Evolutionary conservation across 2,113 vertebrate genomes (phyloP).

Genomic region (Synodontis membranacea): DNA sequence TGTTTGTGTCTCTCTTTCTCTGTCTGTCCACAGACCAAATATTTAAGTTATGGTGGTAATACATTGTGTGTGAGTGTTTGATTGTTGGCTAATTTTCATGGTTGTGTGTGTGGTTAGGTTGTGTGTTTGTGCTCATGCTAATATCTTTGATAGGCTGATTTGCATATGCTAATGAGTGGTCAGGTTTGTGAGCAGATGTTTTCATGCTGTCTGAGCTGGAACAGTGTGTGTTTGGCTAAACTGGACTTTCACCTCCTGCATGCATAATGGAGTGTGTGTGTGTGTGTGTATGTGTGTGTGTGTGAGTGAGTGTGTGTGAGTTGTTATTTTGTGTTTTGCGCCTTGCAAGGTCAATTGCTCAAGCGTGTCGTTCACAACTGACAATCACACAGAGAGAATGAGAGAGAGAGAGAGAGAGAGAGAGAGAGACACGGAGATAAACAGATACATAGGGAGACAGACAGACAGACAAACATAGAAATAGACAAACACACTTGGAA

Average conservation of each 20-base stretch:
- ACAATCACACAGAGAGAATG: slow-evolving; percentile 23
- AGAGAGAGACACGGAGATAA: slow-evolving; percentile 48
- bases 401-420: neutral
- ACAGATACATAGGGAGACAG: neutral
- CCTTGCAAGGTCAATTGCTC: slow-evolving; percentile 63
- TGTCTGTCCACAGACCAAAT: neutral
- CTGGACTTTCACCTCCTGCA: slow-evolving; percentile 31
- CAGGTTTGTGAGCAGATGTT: slow-evolving; percentile 40
- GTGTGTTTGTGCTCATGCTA: slow-evolving; percentile 26
- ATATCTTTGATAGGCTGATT: neutral
- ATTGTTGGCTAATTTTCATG: slow-evolving; percentile 12
- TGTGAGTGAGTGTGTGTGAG: slow-evolving; percentile 63
- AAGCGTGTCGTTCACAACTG: slow-evolving; percentile 51
- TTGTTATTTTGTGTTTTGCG: slow-evolving; percentile 4
- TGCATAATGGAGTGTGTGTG: slow-evolving; percentile 32
- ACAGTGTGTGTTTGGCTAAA: slow-evolving; percentile 46
- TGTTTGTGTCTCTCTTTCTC: neutral
- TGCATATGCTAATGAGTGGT: slow-evolving; percentile 17
- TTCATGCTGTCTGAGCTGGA: slow-evolving; percentile 38
- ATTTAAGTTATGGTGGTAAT: neutral
- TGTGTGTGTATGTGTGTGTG: slow-evolving; percentile 54
- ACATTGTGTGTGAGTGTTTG: slow-evolving; percentile 17
- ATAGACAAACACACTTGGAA: too few species aligned
- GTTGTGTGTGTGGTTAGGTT: slow-evolving; percentile 1
- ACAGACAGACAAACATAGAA: neutral